Percentiles rank a stretch among this genome's conserved stretches.
These are phyloP conservation scores for Pavo muticus DNA, from an alignment of 2,113 vertebrate species.

Conservation along the genomic window DNA sequence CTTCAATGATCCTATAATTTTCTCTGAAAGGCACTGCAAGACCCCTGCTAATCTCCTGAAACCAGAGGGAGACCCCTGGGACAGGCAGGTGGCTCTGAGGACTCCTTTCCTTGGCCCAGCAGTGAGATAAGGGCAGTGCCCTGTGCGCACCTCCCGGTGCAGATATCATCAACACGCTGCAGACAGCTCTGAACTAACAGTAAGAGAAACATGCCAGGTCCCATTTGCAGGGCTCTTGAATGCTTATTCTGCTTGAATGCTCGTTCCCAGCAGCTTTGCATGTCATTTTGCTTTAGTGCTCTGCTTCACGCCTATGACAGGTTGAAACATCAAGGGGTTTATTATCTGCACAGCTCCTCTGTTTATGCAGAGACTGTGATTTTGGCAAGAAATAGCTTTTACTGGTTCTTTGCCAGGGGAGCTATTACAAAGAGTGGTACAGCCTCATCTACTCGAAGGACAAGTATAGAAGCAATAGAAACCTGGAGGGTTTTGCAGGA, in stretches of 20 bases:
- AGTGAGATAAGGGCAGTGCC: not conserved
- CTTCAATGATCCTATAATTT: not conserved
- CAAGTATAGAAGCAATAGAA: not conserved
- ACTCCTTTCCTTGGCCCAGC: not conserved
- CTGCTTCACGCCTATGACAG: not conserved
- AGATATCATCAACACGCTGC: not conserved
- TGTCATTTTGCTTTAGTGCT: not conserved
- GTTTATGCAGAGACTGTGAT: not conserved
- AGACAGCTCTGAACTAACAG: not conserved
- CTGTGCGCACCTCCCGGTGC: accelerated
- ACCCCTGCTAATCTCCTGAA: accelerated
- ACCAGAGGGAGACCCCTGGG: accelerated
- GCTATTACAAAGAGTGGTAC: not conserved
- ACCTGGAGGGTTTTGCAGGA: not conserved
- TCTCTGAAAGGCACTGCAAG: not conserved
- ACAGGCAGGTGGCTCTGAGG: accelerated
- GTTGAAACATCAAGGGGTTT: not conserved
- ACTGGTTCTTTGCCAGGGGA: not conserved
- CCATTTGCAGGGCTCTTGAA: not conserved
- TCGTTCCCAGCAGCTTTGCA: not conserved
- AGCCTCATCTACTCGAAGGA: not conserved
- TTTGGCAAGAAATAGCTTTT: not conserved
- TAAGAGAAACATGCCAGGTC: not conserved
- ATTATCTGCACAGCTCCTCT: not conserved
- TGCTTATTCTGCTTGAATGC: not conserved